Percentiles rank a stretch among this genome's conserved stretches.
Conservation (phyloP, 2,113 vertebrate species). For the Vulpes vulpes region DNA sequence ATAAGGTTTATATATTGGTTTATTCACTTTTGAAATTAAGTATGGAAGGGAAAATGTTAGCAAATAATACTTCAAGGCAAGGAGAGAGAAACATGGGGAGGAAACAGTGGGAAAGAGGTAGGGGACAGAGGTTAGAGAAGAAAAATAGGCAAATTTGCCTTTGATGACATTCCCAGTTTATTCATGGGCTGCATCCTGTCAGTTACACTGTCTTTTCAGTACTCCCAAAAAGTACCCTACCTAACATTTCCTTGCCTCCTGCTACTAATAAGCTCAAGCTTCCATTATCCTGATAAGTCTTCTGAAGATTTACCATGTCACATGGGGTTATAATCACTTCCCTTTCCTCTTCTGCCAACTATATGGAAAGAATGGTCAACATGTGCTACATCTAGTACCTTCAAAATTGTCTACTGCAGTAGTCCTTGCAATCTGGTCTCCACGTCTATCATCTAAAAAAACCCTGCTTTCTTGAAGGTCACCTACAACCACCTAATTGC, state of each 20-base stretch:
- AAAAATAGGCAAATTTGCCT: not conserved
- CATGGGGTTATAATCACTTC: not conserved
- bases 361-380: not conserved
- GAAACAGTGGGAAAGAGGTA: not conserved
- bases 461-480: constrained; percentile 33
- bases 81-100: not conserved
- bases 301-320: not conserved
- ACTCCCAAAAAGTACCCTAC: not conserved
- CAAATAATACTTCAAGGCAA: constrained; percentile 17
- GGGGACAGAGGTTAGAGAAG: not conserved
- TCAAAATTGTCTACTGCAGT: not conserved
- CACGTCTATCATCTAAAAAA: not conserved
- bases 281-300: constrained; percentile 13
- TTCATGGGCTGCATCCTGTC: not conserved
- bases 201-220: not conserved
- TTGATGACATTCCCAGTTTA: not conserved
- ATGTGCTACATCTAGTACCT: not conserved
- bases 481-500: not conserved
- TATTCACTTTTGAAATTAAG: constrained; percentile 52
- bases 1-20: not conserved
- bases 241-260: not conserved
- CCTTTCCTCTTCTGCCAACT: not conserved
- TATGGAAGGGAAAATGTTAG: not conserved
- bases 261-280: not conserved
- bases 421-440: constrained; percentile 1